Conservation (phyloP, 2,113 vertebrate species). For the Lepidothrix coronata region DNA sequence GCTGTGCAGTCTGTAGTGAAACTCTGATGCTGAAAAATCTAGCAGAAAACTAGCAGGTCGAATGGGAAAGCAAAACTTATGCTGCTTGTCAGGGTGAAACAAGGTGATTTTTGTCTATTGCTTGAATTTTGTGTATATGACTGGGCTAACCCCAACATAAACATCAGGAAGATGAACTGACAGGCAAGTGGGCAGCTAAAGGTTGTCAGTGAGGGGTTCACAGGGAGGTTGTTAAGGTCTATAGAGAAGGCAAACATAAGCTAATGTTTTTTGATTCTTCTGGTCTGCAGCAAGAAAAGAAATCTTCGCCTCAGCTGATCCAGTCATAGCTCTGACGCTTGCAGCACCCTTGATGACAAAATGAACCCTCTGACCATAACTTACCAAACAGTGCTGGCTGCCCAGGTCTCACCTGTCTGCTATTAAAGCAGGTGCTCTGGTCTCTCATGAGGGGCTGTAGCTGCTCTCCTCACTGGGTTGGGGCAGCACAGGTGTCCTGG, state of each 20-base stretch:
- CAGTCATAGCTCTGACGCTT: not conserved
- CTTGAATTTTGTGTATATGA: not conserved
- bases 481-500: not conserved
- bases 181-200: not conserved
- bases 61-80: not conserved
- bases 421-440: not conserved
- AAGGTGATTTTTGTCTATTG: not conserved
- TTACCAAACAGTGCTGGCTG: not conserved
- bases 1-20: not conserved
- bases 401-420: rapidly evolving
- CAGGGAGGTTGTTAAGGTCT: not conserved
- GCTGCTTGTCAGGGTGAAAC: not conserved
- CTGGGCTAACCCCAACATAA: not conserved
- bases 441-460: rapidly evolving
- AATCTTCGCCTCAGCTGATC: not conserved
- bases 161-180: not conserved
- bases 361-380: not conserved
- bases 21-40: not conserved
- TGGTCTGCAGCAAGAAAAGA: not conserved
- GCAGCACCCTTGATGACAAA: not conserved
- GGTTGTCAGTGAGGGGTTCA: not conserved
- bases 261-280: not conserved
- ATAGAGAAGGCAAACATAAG: not conserved
- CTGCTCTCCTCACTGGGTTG: not conserved
- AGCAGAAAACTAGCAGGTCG: not conserved